Conservation (phyloP, 1,140 invertebrate genomes). For the Gyrodactylus salaris region DNA sequence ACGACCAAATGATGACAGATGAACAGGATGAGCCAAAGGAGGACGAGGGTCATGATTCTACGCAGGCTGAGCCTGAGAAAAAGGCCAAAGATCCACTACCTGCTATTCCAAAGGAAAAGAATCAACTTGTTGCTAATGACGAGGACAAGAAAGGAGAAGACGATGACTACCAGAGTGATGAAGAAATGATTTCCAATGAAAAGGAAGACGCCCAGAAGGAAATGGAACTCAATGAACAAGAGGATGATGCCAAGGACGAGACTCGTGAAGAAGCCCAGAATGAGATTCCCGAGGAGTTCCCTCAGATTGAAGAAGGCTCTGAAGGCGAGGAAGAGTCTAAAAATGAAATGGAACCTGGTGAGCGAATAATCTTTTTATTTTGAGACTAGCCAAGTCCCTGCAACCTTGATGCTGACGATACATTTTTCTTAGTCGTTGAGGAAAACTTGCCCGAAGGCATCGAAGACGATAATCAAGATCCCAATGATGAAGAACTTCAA, state of each 20-base stretch:
- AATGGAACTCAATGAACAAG: conserved; percentile 8
- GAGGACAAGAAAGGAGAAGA: conserved; percentile 11
- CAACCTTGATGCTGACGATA: too few relatives aligned
- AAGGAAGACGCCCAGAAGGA: conserved; percentile 13
- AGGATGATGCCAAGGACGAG: conserved; percentile 14
- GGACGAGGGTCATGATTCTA: conserved; percentile 28
- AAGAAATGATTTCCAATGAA: conserved; percentile 10
- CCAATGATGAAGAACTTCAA: not conserved
- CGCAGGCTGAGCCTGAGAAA: conserved; percentile 1
- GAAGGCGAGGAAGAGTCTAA: conserved; percentile 6
- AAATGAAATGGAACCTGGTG: conserved; percentile 9
- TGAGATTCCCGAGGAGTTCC: not conserved
- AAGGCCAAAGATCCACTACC: conserved; percentile 5
- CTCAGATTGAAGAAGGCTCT: not conserved
- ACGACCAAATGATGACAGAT: conserved; percentile 14
- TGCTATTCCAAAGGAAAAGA: conserved; percentile 7
- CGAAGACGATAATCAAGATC: not conserved
- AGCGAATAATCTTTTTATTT: too few relatives aligned
- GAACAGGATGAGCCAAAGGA: conserved; percentile 20
- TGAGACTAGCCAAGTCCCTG: too few relatives aligned
- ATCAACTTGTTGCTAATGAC: conserved; percentile 23
- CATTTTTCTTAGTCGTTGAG: not conserved
- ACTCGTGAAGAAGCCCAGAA: conserved; percentile 12
- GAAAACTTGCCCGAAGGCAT: not conserved
- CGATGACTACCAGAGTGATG: conserved; percentile 9